Percentiles rank a stretch among this genome's conserved stretches.
These are phyloP conservation scores for Kryphioiulus occultus DNA, from an alignment of 2,888 invertebrate species.

Conservation along the genomic window DNA sequence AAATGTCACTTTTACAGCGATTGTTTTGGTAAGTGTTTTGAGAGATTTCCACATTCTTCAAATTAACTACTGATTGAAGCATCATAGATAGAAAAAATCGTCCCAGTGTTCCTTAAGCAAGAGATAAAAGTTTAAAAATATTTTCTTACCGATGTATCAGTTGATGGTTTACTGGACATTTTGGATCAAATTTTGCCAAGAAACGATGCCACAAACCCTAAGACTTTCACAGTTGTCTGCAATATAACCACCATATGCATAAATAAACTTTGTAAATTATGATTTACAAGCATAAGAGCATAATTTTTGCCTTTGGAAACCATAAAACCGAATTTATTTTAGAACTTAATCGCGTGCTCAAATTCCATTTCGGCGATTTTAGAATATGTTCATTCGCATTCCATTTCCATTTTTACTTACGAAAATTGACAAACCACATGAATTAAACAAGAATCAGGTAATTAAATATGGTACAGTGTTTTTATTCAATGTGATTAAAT, in stretches of 20 bases:
- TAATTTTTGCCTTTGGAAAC: neutral
- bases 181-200: neutral
- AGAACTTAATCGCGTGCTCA: neutral
- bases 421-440: neutral
- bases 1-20: neutral
- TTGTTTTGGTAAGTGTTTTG: no score
- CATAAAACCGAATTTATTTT: neutral
- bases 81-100: no score
- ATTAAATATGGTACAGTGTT: constrained; percentile 44
- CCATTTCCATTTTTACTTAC: neutral
- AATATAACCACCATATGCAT: neutral
- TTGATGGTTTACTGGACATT: neutral
- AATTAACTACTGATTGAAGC: no score
- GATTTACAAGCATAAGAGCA: neutral
- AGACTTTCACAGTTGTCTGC: neutral
- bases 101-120: no score
- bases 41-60: no score
- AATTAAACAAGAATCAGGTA: neutral
- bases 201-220: neutral
- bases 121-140: neutral
- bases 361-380: neutral
- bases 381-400: neutral
- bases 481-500: constrained; percentile 48
- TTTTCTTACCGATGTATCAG: neutral
- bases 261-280: neutral